Evolutionary conservation across 2,113 vertebrate species (phyloP).

Genomic region (Aix galericulata): DNA sequence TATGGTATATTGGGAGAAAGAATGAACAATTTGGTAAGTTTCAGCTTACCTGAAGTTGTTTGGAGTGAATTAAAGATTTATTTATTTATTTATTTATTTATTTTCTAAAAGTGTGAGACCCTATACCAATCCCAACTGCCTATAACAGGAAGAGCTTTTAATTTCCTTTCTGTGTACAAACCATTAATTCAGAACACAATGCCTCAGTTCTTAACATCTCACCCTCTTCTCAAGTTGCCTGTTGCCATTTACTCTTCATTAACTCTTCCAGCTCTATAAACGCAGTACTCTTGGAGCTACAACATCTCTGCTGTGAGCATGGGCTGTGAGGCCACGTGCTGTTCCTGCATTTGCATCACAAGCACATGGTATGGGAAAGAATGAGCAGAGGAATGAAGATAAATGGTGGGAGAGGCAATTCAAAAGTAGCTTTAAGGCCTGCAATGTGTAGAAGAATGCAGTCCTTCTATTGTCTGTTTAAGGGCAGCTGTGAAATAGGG

Average conservation of each 20-base stretch:
- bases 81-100: neutral
- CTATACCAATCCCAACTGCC: slow-evolving; percentile 27
- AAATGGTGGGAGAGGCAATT: slow-evolving; percentile 23
- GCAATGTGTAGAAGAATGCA: neutral
- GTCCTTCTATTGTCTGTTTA: neutral
- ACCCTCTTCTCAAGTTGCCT: slow-evolving; percentile 31
- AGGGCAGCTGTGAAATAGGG: neutral
- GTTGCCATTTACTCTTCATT: slow-evolving; percentile 36
- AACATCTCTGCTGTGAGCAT: neutral
- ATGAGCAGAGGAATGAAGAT: slow-evolving; percentile 34
- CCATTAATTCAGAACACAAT: slow-evolving; percentile 66
- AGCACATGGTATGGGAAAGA: slow-evolving; percentile 1
- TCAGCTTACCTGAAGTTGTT: slow-evolving; percentile 31
- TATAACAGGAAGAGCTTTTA: slow-evolving; percentile 42
- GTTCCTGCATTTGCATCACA: slow-evolving; percentile 10
- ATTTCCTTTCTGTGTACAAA: neutral
- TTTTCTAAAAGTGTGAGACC: slow-evolving; percentile 5
- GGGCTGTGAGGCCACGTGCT: neutral
- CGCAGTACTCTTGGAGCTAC: neutral
- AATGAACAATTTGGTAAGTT: neutral
- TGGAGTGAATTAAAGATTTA: neutral
- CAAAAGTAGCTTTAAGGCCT: neutral
- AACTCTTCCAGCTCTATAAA: slow-evolving; percentile 44
- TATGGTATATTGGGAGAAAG: neutral
- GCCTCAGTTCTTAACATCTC: slow-evolving; percentile 9